Evolutionary conservation across 2,797 vertebrate genomes (phyloP).

Genomic region (Tragelaphus oryx): DNA sequence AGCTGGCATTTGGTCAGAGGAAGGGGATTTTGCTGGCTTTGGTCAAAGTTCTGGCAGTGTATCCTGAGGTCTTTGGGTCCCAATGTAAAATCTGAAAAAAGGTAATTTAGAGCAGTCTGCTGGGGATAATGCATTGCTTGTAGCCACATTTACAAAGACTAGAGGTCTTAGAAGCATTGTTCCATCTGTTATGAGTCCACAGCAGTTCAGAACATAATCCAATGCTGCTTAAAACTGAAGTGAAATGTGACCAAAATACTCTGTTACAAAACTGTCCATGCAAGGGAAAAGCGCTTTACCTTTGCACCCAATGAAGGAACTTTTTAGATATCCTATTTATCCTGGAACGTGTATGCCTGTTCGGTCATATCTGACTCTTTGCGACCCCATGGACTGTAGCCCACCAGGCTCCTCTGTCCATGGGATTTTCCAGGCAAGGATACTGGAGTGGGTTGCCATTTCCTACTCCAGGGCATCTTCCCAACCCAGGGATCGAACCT

Average conservation of each 20-base stretch:
- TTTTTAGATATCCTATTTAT: not conserved
- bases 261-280: not conserved
- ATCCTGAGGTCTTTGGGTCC: not conserved
- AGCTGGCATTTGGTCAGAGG: slow-evolving; percentile 54
- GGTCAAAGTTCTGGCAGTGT: slow-evolving; percentile 42
- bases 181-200: not conserved
- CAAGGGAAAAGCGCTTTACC: not conserved
- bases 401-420: not conserved
- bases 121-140: not conserved
- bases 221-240: slow-evolving; percentile 10
- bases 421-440: not conserved
- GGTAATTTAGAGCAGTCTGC: not conserved
- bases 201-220: not conserved
- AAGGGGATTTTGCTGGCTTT: slow-evolving; percentile 47
- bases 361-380: not conserved
- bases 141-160: not conserved
- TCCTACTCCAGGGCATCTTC: not conserved
- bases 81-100: slow-evolving; percentile 11
- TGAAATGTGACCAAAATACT: slow-evolving; percentile 25
- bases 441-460: not conserved
- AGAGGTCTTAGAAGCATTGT: not conserved
- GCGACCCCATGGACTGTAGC: not conserved
- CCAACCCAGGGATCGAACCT: not conserved
- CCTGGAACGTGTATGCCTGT: not conserved
- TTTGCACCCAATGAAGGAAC: not conserved